Conservation (phyloP, 2,797 vertebrate species). For the Monodelphis domestica region DNA sequence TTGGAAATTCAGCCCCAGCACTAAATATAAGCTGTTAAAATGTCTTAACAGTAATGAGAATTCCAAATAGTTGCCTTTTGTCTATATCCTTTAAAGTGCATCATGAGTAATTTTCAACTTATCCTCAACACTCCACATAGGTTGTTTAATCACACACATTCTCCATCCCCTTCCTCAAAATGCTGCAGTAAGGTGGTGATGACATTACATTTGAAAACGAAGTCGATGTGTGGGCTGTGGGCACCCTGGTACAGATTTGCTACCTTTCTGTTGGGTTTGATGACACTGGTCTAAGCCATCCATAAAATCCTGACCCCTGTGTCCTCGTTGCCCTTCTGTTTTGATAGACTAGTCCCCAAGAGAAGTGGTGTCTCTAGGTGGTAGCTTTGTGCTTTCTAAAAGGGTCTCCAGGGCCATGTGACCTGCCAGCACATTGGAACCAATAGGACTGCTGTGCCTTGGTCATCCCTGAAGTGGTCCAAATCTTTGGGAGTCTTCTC, state of each 20-base stretch:
- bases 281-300: not conserved
- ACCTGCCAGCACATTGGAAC: not conserved
- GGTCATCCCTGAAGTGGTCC: not conserved
- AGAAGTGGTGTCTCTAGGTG: not conserved
- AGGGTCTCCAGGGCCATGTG: not conserved
- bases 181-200: not conserved
- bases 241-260: not conserved
- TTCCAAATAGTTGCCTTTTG: conserved; percentile 27
- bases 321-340: not conserved
- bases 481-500: not conserved
- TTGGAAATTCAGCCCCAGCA: not conserved
- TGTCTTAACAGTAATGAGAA: conserved; percentile 39
- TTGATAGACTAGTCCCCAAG: not conserved
- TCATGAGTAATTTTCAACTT: conserved; percentile 43
- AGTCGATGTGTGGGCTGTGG: not conserved
- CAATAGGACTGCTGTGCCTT: not conserved
- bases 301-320: not conserved
- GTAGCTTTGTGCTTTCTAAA: not conserved
- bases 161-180: not conserved
- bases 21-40: conserved; percentile 37
- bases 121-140: not conserved
- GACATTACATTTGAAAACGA: not conserved
- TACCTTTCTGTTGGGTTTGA: not conserved
- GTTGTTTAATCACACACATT: not conserved
- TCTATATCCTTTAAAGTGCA: too few relatives aligned